Conservation (phyloP, 2,113 vertebrate genomes). For the Syngnathus scovelli region DNA sequence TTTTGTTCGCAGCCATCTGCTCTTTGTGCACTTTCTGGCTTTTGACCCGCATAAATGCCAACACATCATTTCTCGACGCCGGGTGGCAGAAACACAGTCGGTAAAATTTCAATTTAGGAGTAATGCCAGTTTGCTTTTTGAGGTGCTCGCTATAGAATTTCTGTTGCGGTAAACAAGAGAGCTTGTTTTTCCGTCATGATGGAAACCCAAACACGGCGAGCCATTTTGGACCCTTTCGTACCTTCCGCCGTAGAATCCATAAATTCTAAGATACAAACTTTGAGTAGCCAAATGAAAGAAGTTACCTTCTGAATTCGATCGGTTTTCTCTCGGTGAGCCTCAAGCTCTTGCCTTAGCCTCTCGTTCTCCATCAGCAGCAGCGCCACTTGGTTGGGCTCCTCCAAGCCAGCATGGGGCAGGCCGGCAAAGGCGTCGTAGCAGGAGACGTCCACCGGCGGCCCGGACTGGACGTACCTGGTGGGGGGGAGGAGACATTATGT, state of each 20-base stretch:
- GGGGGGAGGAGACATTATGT: not conserved
- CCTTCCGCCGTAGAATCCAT: not conserved
- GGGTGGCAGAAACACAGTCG: not conserved
- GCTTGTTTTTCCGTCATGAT: not conserved
- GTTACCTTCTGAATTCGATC: slow-evolving; percentile 89
- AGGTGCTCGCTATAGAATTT: not conserved
- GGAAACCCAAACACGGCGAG: not conserved
- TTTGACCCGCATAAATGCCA: not conserved
- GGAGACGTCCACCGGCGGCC: slow-evolving; percentile 55
- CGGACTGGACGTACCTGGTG: slow-evolving; percentile 77
- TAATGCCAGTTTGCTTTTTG: not conserved
- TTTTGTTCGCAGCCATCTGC: slow-evolving; percentile 26
- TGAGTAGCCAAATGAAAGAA: too few relatives aligned
- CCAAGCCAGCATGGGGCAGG: slow-evolving; percentile 70
- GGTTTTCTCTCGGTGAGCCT: slow-evolving; percentile 79
- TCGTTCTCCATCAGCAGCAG: slow-evolving; percentile 85
- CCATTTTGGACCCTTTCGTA: too few relatives aligned
- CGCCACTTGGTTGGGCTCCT: slow-evolving; percentile 80
- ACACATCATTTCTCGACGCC: not conserved
- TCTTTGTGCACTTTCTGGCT: slow-evolving; percentile 15
- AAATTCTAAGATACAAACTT: not conserved
- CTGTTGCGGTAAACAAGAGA: not conserved
- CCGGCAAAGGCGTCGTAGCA: slow-evolving; percentile 63
- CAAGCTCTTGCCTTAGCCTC: slow-evolving; percentile 82
- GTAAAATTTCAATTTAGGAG: not conserved